Evolutionary conservation across 2,797 vertebrate genomes (phyloP).

Genomic region (Carcharodon carcharias): DNA sequence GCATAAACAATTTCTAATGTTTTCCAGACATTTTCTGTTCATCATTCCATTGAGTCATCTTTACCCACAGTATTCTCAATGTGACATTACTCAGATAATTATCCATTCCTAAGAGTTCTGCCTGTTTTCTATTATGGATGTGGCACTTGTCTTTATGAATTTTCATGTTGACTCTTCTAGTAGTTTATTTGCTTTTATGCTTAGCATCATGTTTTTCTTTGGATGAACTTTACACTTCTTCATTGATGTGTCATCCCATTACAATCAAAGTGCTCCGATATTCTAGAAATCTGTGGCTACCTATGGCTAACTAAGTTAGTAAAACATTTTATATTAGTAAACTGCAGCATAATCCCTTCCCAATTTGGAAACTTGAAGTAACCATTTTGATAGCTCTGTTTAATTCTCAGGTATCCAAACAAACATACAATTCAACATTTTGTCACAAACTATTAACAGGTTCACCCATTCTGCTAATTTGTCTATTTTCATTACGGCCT

Average conservation of each 20-base stretch:
- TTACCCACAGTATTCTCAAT: background rate
- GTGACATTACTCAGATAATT: background rate
- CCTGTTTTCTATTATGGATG: background rate
- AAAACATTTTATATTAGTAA: background rate
- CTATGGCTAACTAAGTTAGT: no score
- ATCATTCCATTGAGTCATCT: background rate
- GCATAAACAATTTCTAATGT: background rate
- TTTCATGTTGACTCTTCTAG: background rate
- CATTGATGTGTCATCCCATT: background rate
- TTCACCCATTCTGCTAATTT: background rate
- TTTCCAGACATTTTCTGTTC: background rate
- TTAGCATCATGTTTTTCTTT: background rate
- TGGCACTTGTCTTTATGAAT: background rate
- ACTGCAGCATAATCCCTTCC: background rate
- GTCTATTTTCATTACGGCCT: background rate
- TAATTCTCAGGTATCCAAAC: background rate
- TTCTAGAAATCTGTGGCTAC: no score
- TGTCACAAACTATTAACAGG: background rate
- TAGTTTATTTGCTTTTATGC: background rate
- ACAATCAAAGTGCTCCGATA: background rate
- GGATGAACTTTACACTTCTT: background rate
- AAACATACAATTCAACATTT: constrained; percentile 9
- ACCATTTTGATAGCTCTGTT: background rate
- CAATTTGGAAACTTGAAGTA: background rate
- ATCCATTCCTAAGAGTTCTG: background rate